Base-by-base conservation (phyloP, 2,113 vertebrate species). In the Callochromis pleurospilus region DNA sequence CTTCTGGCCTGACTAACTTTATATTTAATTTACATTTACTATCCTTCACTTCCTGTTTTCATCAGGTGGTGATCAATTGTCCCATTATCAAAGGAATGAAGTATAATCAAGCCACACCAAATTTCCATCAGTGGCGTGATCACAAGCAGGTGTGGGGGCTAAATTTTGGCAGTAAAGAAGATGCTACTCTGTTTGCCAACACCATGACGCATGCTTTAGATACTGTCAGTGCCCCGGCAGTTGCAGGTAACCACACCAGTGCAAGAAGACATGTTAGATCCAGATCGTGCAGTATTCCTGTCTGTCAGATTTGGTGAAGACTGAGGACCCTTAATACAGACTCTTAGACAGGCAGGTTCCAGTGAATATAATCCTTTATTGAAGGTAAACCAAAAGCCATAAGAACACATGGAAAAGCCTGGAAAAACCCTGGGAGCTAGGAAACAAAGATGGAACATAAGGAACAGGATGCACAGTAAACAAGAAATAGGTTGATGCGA, bases 31-130 rank as follows among this genome's bases (percentile, higher is more conserved):
- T 53, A 55, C n/a, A 79, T 45, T 83, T 83, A 81, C 21, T 45
- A 73, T 75, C 17, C 10, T 53, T 36, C 54, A 1, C 11, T 31
- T 79, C 21, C 51, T 70, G 38, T 68, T 31, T 7, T 15, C 21
- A 17, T 3, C 79, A 97, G 97, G 97, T 98, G 91, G 97, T 98
- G 77, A 97, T 98, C 90, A 98, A 98, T 93, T 97, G 96, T 89
- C 93, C 97, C 5, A 95, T 98, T 2, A 4, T 94, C 24, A 97
- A 96, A 88, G 97, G 97, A 17, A 93, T 97, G 90, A 97, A 97
- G 87, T 98, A 98, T 36, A 97, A 98, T 84, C 96, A 97, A 89
- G 97, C 97, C 73, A 97, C 97, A 0, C 92, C 97, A 58, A 97
- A 79, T 75, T 98, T 98, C 88, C 97, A 98, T 88, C 97, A 98